Conservation (phyloP, 2,888 invertebrate species). For the Sussaba pulchella region DNA sequence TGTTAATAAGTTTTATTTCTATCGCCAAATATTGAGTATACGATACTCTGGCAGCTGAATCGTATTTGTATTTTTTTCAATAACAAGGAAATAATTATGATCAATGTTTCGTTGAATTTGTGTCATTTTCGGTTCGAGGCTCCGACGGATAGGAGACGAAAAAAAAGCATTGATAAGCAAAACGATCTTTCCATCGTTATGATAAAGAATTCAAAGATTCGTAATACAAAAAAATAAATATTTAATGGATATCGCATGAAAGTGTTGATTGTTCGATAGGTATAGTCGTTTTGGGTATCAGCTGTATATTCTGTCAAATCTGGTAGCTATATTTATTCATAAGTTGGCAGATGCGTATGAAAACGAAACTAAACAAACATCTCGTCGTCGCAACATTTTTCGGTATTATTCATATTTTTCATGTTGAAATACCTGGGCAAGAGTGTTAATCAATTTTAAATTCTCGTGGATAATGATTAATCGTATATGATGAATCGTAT, state of each 20-base stretch:
- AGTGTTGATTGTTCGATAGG: conserved; percentile 21
- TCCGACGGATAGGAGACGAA: background rate
- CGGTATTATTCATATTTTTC: conserved; percentile 21
- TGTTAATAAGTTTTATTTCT: background rate
- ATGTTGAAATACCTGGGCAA: conserved; percentile 20
- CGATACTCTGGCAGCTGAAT: background rate
- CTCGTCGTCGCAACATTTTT: conserved; percentile 46
- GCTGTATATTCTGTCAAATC: conserved; percentile 29
- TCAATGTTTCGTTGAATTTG: background rate
- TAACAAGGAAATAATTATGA: conserved; percentile 2
- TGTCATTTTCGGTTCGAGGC: background rate
- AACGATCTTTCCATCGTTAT: background rate
- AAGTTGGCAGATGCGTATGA: conserved; percentile 30
- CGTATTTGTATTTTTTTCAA: background rate
- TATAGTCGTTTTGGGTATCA: conserved; percentile 40
- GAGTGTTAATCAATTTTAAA: conserved; percentile 30
- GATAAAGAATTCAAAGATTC: background rate
- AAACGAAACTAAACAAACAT: conserved; percentile 6
- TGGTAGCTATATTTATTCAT: conserved; percentile 27
- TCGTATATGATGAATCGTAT: conserved; percentile 1
- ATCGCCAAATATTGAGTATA: background rate
- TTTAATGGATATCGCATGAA: conserved; percentile 9
- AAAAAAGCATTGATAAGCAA: background rate
- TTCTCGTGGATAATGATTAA: background rate
- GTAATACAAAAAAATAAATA: conserved; percentile 9